Percentiles rank a stretch among this genome's conserved stretches.
These are phyloP conservation scores for Intoshia linei DNA, from an alignment of 1,140 invertebrate species.

Conservation along the genomic window DNA sequence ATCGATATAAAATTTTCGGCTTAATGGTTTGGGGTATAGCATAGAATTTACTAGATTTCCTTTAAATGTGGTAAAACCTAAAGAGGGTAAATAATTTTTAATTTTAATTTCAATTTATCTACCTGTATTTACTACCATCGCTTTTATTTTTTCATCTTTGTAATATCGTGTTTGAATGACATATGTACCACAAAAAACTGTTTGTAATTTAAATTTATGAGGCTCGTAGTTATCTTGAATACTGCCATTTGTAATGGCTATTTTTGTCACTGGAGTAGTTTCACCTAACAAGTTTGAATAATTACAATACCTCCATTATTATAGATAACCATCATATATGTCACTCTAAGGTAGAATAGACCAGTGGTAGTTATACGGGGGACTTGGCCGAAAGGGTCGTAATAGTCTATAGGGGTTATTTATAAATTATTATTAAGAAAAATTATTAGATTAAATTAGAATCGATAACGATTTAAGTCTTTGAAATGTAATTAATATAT, in stretches of 20 bases:
- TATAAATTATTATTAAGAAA: no score
- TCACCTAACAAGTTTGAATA: no score
- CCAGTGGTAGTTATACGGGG: no score
- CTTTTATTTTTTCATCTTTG: constrained; percentile 29
- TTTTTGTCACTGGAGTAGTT: constrained; percentile 15
- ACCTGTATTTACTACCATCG: constrained; percentile 38
- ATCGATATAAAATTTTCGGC: constrained; percentile 63
- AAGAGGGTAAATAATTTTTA: constrained; percentile 1
- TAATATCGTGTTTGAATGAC: constrained; percentile 64
- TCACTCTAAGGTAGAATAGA: no score
- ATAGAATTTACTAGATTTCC: constrained; percentile 58
- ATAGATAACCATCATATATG: no score
- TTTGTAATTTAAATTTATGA: neutral
- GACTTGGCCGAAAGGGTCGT: no score
- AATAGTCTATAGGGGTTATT: no score
- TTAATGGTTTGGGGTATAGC: constrained; percentile 55
- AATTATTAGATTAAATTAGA: no score
- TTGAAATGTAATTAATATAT: no score
- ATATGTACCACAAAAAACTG: constrained; percentile 45
- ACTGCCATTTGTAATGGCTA: neutral
- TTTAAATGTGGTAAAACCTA: constrained; percentile 57
- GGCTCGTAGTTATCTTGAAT: neutral
- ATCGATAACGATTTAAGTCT: no score
- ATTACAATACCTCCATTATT: no score
- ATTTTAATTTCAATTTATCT: neutral